Evolutionary conservation across 2,797 vertebrate species (phyloP), one percentile per base, ranked within the genome.

Genomic region (Gambusia yucatana): DNA sequence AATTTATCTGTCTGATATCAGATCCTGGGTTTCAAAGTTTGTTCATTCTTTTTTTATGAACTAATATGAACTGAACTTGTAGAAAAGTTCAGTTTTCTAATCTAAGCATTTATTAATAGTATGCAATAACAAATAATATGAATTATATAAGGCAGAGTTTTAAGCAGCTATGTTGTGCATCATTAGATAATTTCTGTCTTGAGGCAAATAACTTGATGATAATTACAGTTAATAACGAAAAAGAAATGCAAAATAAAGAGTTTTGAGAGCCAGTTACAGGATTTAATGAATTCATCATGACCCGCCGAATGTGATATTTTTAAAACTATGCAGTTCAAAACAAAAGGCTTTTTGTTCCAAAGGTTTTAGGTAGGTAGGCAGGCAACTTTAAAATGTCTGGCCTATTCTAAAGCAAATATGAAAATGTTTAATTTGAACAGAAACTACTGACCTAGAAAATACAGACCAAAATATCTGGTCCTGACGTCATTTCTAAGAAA

Each of bases 381-480:
- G 30, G 14, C 13, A 63, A 63, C 59, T 63, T 63, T 17, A 17
- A 63, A 63, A 63, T 25, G 22, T 6, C 30, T 33, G 30, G 6
- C 30, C 59, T 63, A 33, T 63, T 63, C 59, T 63, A 63, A 36
- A 69, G 75, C 75, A 82, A 84, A 71, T 0, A 79, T 41, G 22
- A 73, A 52, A 36, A 78, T 73, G 36, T 39, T 33, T 76, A 30
- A 9, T 48, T 52, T 14, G 73, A 46, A 77, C 80, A 44, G 43
- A 84, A 48, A 63, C 77, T 10, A 63, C 44, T 61, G 77, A 77
- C 77, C 77, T 33, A 74, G 61, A 81, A 72, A 76, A 44, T 1
- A 41, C 43, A 11, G 46, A 16, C 55, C 16, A 43, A 76, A 46
- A 82, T 65, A 33, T 59, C 55, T 59, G 11, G 55, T 30, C 55